Conservation (phyloP, 2,888 invertebrate species). For the Chrysopilus asiliformis region DNA sequence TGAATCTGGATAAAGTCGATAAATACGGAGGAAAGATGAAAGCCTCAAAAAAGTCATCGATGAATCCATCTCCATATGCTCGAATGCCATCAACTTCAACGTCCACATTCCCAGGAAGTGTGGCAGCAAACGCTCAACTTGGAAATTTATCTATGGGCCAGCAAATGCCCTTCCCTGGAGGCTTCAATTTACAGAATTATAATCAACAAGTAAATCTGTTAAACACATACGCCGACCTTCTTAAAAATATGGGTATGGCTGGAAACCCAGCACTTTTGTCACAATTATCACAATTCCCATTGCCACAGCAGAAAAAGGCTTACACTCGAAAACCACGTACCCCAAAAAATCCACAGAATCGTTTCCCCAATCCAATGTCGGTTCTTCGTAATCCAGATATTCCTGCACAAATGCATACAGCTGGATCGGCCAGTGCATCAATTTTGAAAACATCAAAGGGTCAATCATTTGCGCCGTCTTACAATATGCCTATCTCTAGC, state of each 20-base stretch:
- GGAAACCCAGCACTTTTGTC: slow-evolving; percentile 12
- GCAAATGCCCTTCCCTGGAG: slow-evolving; percentile 13
- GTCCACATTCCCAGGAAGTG: slow-evolving; percentile 1
- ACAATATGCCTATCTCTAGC: slow-evolving; percentile 9
- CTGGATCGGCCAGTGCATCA: background rate
- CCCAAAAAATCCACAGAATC: slow-evolving; percentile 4
- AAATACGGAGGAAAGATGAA: slow-evolving; percentile 11
- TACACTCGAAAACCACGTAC: slow-evolving; percentile 15
- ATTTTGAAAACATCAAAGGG: slow-evolving; percentile 3
- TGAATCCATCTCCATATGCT: slow-evolving; percentile 5
- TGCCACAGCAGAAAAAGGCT: slow-evolving; percentile 16
- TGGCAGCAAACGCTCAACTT: slow-evolving; percentile 5
- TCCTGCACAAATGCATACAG: slow-evolving; percentile 4
- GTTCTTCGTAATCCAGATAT: background rate
- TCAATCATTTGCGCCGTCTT: slow-evolving; percentile 8
- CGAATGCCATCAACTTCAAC: slow-evolving; percentile 2
- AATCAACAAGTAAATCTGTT: slow-evolving; percentile 17
- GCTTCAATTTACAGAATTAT: slow-evolving; percentile 17
- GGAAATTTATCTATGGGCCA: slow-evolving; percentile 11
- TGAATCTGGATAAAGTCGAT: background rate
- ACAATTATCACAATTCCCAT: slow-evolving; percentile 17
- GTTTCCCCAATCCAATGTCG: background rate
- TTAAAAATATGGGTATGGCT: slow-evolving; percentile 14
- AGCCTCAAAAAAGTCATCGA: slow-evolving; percentile 6
- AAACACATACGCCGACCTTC: slow-evolving; percentile 18